Evolutionary conservation across 2,888 invertebrate genomes (phyloP), one percentile per base, ranked within the genome.

Genomic region (Noctua janthina): DNA sequence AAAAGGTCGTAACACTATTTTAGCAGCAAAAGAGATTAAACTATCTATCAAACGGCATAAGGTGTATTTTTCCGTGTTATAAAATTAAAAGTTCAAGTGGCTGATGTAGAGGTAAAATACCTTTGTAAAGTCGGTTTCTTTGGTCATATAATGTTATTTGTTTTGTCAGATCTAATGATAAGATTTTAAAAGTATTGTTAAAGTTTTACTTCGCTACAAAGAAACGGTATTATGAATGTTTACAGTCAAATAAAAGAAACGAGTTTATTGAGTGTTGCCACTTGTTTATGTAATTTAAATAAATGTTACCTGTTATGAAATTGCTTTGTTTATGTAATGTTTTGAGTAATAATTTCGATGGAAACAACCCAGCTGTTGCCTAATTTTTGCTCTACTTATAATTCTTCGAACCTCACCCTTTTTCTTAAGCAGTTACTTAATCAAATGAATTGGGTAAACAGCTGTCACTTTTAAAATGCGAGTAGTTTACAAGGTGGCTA

Each of bases 141-240:
- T 87, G 79, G 78, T 82, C 66, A 83, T 69, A 81, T 88, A 89
- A 84, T 84, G 87, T 88, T 84, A 84, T 89, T 85, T 87, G 78
- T 89, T 89, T 82, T 73, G 78, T 79, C 64, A 84, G 87, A 89
- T 89, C 69, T 67, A 43, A 11, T 76, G 85, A 86, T 85, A 85
- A 83, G 46, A 68, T 74, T 76, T 68, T 7, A 69, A 78, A 84
- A 75, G 82, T 69, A 74, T 76, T 74, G 73, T 76, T 74, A 74
- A 78, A 71, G 59, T 74, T 75, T 78, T 75, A n/a, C n/a, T 56
- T 13, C 0, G 6, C 23, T 51, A 62, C 59, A 75, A 75, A 77
- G 46, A 72, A 82, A 73, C 23, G 1, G 71, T 67, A 67, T 77
- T 74, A 68, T 46, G 46, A 77, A 72, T 81, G 79, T 83, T 77